Base-by-base conservation (phyloP, 2,888 invertebrate genomes). In the Noctua pronuba region DNA sequence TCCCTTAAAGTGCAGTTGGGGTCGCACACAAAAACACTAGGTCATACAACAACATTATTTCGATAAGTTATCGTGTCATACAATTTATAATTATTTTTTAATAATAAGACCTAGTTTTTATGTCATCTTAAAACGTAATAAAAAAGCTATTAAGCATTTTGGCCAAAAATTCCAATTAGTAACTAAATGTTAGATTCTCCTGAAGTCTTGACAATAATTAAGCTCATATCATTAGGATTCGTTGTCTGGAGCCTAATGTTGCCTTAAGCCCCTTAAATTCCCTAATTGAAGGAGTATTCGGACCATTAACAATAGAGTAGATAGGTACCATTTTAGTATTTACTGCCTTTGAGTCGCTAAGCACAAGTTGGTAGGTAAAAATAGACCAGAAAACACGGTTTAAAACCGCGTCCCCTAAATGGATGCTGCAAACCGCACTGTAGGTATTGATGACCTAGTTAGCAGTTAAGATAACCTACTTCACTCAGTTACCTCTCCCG, bases 381-480 rank as follows among this genome's bases (percentile, higher is more conserved):
- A 31, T 18, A 72, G 62, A 62, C 41, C 28, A 44, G 16, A n/a
- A 64, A 28, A 44, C 13, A 28, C n/a, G 24, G 21, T 55, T 69
- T 66, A 44, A 66, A 77, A 44, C 24, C 18, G 16, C 55, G 0
- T 64, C 5, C 49, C 24, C 44, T 44, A 31, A n/a, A 66, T 38
- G 52, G 41, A 79, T 60, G 70, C 77, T 77, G 69, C 21, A 6
- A 77, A 46, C 24, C 66, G 2, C 38, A 60, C 28, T 16, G 21
- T n/a, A 21, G 28, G 49, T 69, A 46, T 66, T 55, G 65, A 77
- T 80, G 69, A 16, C 79, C 69, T 49, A 84, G 69, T 84, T 80
- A 60, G 35, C 58, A 31, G 70, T 41, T 46, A 49, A 66, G 28
- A 66, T 67, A 79, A 71, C 84, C 70, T 79, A 62, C 58, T 78